Conservation (phyloP, 1,140 invertebrate genomes). For the Tetramorium alpestre region DNA sequence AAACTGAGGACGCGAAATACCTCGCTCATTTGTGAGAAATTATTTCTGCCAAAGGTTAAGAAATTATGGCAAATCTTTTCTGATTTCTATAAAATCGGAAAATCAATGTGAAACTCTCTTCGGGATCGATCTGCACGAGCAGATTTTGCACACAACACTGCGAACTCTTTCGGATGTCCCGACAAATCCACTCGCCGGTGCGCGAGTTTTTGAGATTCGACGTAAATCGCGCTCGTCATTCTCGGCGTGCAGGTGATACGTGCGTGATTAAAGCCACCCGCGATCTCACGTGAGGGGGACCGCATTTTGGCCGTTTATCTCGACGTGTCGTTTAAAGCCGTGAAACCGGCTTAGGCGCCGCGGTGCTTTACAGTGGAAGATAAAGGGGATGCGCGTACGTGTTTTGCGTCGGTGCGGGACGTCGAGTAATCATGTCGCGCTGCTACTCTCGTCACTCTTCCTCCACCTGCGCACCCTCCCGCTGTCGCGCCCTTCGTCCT, state of each 20-base stretch:
- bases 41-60: background rate
- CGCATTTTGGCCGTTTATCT: slow-evolving; percentile 66
- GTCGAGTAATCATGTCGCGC: slow-evolving; percentile 67
- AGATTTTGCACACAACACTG: background rate
- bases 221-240: background rate
- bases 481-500: slow-evolving; percentile 14
- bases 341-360: slow-evolving; percentile 65
- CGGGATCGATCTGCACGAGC: background rate
- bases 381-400: slow-evolving; percentile 63
- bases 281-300: slow-evolving; percentile 14
- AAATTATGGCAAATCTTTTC: background rate
- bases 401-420: slow-evolving; percentile 55
- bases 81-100: background rate
- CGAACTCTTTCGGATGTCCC: background rate
- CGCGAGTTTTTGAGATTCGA: background rate
- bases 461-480: background rate
- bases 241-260: background rate
- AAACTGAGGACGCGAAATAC: background rate
- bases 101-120: background rate
- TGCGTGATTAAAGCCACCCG: slow-evolving; percentile 62
- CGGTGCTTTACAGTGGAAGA: slow-evolving; percentile 56
- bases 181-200: background rate
- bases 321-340: slow-evolving; percentile 66
- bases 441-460: slow-evolving; percentile 53
- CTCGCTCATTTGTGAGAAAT: background rate